Base-by-base conservation (phyloP, 2,888 invertebrate species). In the Temnothorax unifasciatus region DNA sequence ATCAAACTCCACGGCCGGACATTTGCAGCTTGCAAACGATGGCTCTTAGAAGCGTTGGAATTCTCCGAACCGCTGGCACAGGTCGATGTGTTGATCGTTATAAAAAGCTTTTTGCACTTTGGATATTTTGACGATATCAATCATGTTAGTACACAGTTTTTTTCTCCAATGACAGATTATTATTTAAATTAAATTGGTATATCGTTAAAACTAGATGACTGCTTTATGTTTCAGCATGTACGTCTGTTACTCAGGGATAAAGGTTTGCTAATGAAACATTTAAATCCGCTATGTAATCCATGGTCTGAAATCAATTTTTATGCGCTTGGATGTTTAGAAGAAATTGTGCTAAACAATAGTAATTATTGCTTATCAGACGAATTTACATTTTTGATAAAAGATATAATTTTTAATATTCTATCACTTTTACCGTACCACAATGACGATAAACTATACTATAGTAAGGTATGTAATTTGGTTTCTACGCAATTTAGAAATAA, bases 281-380 rank as follows among this genome's bases (percentile, higher is more conserved):
- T 92, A 76, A 85, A 83, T 85, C 85, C 87, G 52, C 11, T 79
- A 13, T 82, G 85, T 77, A 47, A 74, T 6, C 84, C 91, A 34
- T 93, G 92, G 91, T 88, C 85, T 18, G 93, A 94, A 88, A 89
- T 86, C 18, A 91, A 92, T 83, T 91, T 91, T 69, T 76, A 92
- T 44, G 92, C 93, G 2, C 83, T 94, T 44, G 88, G 86, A 21
- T 94, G 94, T 68, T 82, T 94, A 59, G 93, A 93, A 90, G 91
- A 90, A 71, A 91, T 94, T 85, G 73, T 94, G 25, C 34, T 86
- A 15, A 93, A 91, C 54, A 87, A 82, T 59, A 88, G 89, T 52
- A 89, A 85, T 21, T 71, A 38, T 15, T 73, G 69, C 4, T 76
- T 94, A 81, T 25, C 88, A n/a, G 61, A 85, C 18, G 91, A 93